Percentiles rank a stretch among this genome's conserved stretches.
Conservation (phyloP, 2,113 vertebrate genomes). For the Coptodon rendalli region DNA sequence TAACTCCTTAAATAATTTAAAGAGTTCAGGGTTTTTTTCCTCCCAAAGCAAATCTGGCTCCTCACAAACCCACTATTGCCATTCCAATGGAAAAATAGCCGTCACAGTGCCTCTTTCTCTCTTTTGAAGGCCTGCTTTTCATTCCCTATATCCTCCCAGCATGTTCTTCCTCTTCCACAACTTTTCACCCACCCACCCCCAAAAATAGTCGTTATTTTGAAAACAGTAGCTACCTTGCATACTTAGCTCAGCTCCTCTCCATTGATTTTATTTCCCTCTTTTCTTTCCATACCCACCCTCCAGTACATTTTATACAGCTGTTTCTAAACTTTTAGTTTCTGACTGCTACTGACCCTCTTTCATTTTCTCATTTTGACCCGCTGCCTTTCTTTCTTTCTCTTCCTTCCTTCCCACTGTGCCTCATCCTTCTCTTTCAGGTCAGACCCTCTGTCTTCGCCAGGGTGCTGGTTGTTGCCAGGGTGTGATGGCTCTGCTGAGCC, state of each 20-base stretch:
- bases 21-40: not conserved
- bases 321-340: not conserved
- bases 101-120: not conserved
- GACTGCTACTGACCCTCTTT: not conserved
- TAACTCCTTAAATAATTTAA: not conserved
- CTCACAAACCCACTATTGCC: not conserved
- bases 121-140: not conserved
- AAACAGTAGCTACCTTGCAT: not conserved
- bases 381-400: not conserved
- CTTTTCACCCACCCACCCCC: not conserved
- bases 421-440: conserved; percentile 8
- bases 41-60: not conserved
- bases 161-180: not conserved
- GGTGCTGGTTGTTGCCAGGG: conserved; percentile 21
- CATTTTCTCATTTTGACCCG: not conserved
- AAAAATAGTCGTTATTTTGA: not conserved
- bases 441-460: conserved; percentile 19
- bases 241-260: not conserved
- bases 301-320: not conserved
- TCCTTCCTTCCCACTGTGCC: not conserved
- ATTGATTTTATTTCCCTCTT: not conserved
- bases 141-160: not conserved
- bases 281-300: not conserved
- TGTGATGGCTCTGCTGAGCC: conserved; percentile 36
- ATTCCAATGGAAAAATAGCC: not conserved